Base-by-base conservation (phyloP, 2,113 vertebrate species). In the Ammospiza nelsoni region DNA sequence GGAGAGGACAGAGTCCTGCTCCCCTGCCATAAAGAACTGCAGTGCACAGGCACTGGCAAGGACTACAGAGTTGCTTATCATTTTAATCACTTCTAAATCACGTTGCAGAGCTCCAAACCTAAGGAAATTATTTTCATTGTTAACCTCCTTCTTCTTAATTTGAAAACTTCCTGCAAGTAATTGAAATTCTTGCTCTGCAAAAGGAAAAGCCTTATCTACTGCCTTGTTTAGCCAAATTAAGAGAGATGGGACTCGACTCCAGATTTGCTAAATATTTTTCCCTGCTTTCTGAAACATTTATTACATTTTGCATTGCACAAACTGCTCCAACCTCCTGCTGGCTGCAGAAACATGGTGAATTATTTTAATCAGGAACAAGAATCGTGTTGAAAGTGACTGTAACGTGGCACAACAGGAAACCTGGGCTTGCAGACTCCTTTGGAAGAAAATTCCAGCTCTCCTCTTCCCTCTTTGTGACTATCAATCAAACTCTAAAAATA, bases 101-200 rank as follows among this genome's bases (percentile, higher is more conserved):
- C 5, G 7, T 13, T 16, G 58, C 91, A 78, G 81, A 76, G 75
- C 89, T 87, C 49, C 48, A 93, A 95, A 94, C 88, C 81, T 73
- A 72, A 88, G 91, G 96, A 96, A 97, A 97, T 89, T 44, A 78
- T 90, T 94, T 84, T 87, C 66, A 94, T 92, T 89, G 93, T 90
- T 85, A 89, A 78, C 79, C 84, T 84, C 87, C 96, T 96, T 37
- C 86, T 95, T 41, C 95, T 76, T 71, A 91, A 96, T 94, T 89
- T 69, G 94, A 96, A 96, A 94, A 94, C 84, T 95, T 94, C 96
- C 75, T 76, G 89, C 17, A 55, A 96, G 94, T 92, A 95, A 97
- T 84, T 97, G 94, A 75, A 96, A 95, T 84, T 82, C 91, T 84
- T 74, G 94, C 96, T 95, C 74, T n/a, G 71, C 95, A 75, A 88